These are phyloP conservation scores for Parauchenoglanis ngamensis DNA, from an alignment of 2,797 vertebrate species.

Conservation along the genomic window DNA sequence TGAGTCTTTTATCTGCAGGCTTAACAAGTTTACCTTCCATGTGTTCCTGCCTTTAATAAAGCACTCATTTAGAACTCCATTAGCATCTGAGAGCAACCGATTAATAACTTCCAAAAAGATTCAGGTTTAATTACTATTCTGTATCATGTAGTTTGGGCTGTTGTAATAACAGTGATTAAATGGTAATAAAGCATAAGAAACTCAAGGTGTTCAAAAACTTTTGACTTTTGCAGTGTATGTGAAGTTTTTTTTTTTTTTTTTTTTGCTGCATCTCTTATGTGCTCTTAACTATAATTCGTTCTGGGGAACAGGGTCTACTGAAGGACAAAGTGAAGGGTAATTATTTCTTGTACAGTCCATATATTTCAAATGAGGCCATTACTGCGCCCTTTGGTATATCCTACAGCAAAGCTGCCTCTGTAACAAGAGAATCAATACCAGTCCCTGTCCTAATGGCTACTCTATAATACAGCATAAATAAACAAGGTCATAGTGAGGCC, in stretches of 20 bases:
- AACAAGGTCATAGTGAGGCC: constrained; percentile 30
- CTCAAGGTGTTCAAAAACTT: not conserved
- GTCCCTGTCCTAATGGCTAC: constrained; percentile 35
- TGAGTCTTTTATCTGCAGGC: not conserved
- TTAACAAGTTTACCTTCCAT: not conserved
- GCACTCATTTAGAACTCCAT: too few relatives aligned
- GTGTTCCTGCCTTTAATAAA: not conserved
- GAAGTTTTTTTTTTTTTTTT: not conserved
- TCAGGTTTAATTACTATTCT: not conserved
- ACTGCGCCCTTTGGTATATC: constrained; percentile 33
- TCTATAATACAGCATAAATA: constrained; percentile 41
- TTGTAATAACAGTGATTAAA: not conserved
- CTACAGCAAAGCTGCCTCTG: constrained; percentile 30
- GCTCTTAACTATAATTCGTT: constrained; percentile 14
- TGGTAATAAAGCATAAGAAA: not conserved
- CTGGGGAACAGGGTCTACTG: not conserved
- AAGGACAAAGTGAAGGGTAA: constrained; percentile 28
- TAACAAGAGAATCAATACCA: constrained; percentile 40
- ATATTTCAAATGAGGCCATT: constrained; percentile 29
- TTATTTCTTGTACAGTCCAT: constrained; percentile 38
- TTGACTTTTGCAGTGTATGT: not conserved
- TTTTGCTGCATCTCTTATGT: not conserved
- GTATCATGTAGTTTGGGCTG: not conserved
- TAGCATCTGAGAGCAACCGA: not conserved
- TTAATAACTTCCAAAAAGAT: not conserved